phyloP scores from a whole-genome alignment of 1,140 invertebrate species.

The Pararge aegeria region DNA sequence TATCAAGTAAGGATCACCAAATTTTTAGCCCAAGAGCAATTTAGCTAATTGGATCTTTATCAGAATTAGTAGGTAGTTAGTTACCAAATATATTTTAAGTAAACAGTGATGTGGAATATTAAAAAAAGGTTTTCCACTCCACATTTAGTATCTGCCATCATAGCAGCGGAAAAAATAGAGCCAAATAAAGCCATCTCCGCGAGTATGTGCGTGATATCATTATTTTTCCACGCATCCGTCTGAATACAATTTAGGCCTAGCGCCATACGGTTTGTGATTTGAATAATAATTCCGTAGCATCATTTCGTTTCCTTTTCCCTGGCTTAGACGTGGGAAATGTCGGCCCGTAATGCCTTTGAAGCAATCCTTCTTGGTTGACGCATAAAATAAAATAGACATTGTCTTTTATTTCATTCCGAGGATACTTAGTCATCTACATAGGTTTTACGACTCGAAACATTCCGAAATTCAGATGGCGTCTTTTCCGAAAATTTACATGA shows the following conservation, averaged over 20 bases:
- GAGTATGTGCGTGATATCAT: constrained; percentile 30
- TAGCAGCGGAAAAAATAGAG: background rate
- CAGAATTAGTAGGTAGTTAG: no score
- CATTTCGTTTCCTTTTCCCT: constrained; percentile 72
- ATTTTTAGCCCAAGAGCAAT: no score
- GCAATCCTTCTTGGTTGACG: constrained; percentile 28
- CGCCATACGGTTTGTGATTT: constrained; percentile 70
- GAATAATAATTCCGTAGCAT: constrained; percentile 75
- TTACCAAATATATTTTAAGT: no score
- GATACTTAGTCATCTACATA: constrained; percentile 1
- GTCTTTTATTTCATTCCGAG: constrained; percentile 15
- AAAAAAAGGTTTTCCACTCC: no score
- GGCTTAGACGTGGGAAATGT: constrained; percentile 70
- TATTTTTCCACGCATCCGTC: constrained; percentile 39
- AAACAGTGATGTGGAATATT: no score
- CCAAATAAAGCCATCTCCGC: constrained; percentile 21
- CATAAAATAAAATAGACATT: constrained; percentile 25
- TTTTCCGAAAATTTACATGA: background rate
- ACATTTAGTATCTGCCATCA: background rate
- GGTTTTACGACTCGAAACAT: background rate
- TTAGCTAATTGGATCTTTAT: no score
- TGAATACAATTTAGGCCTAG: constrained; percentile 68
- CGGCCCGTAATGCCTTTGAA: constrained; percentile 56
- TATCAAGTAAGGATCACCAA: no score
- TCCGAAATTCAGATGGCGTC: background rate